Evolutionary conservation across 2,113 vertebrate genomes (phyloP).

Genomic region (Eurypyga helias): DNA sequence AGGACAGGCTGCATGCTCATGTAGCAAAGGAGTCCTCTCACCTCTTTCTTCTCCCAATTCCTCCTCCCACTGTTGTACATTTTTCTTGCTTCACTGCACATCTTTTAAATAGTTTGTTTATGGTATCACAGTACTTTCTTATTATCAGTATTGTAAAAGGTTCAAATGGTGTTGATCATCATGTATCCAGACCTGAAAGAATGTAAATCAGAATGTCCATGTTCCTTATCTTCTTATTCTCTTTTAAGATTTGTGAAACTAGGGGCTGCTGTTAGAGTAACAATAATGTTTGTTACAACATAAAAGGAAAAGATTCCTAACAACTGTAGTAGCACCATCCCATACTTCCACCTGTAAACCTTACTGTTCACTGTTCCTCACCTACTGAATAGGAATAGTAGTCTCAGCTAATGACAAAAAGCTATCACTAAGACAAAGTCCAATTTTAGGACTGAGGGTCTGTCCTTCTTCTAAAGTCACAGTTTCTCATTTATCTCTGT

Average conservation of each 20-base stretch:
- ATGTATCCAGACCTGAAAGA: not conserved
- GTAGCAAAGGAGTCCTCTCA: not conserved
- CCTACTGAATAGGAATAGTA: not conserved
- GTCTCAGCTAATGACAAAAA: not conserved
- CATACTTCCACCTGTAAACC: not conserved
- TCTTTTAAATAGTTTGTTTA: not conserved
- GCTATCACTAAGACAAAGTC: not conserved
- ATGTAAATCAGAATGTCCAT: not conserved
- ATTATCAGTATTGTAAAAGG: not conserved
- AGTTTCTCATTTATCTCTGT: not conserved
- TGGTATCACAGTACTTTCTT: not conserved
- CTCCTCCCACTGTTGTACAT: not conserved
- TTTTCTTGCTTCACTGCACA: not conserved
- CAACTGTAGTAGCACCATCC: not conserved
- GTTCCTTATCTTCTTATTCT: not conserved
- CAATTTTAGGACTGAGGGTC: not conserved
- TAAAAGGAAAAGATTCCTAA: not conserved
- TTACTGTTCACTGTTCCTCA: not conserved
- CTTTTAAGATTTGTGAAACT: not conserved
- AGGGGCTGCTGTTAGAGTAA: not conserved
- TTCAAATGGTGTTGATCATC: not conserved
- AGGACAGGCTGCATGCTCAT: not conserved
- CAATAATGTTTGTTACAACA: not conserved
- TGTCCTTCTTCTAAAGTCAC: not conserved
- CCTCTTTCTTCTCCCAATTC: not conserved